Percentiles rank a stretch among this genome's conserved stretches.
Evolutionary conservation across 2,888 invertebrate species (phyloP).

Genomic region (Mythimna vitellina): DNA sequence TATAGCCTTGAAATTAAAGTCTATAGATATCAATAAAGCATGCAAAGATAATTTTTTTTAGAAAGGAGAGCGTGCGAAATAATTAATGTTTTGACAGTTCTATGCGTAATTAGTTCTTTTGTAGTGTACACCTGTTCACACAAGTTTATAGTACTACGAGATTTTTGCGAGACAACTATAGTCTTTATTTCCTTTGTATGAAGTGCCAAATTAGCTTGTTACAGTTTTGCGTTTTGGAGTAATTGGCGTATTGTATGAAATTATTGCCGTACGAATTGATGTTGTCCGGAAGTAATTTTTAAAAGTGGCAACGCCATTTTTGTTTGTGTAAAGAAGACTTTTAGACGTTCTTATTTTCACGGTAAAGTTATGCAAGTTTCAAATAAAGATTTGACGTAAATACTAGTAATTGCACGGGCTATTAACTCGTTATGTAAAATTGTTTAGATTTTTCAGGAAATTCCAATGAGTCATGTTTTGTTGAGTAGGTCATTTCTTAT

Average conservation of each 20-base stretch:
- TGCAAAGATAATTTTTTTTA: slow-evolving; percentile 50
- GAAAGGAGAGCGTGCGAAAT: slow-evolving; percentile 81
- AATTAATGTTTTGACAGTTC: slow-evolving; percentile 79
- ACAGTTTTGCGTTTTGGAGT: background rate
- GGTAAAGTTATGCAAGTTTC: slow-evolving; percentile 50
- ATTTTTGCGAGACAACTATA: slow-evolving; percentile 13
- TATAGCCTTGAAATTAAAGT: slow-evolving; percentile 37
- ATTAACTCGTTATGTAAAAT: slow-evolving; percentile 34
- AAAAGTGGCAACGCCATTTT: slow-evolving; percentile 57
- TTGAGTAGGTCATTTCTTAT: background rate
- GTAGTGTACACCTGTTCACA: slow-evolving; percentile 62
- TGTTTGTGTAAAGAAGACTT: slow-evolving; percentile 42
- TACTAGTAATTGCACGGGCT: slow-evolving; percentile 9
- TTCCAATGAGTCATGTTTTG: slow-evolving; percentile 6
- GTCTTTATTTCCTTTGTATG: fast-evolving
- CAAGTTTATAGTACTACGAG: slow-evolving; percentile 32
- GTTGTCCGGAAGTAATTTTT: slow-evolving; percentile 62
- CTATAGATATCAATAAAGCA: background rate
- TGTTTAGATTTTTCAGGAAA: slow-evolving; percentile 15
- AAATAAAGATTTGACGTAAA: slow-evolving; percentile 14
- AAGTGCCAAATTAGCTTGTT: slow-evolving; percentile 12
- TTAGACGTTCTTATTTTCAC: slow-evolving; percentile 49
- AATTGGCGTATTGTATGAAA: slow-evolving; percentile 54
- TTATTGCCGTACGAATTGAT: slow-evolving; percentile 46
- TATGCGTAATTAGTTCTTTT: slow-evolving; percentile 71